These are phyloP conservation scores for Drosophila sordidapex DNA, from an alignment of 2,888 invertebrate species.

Conservation along the genomic window DNA sequence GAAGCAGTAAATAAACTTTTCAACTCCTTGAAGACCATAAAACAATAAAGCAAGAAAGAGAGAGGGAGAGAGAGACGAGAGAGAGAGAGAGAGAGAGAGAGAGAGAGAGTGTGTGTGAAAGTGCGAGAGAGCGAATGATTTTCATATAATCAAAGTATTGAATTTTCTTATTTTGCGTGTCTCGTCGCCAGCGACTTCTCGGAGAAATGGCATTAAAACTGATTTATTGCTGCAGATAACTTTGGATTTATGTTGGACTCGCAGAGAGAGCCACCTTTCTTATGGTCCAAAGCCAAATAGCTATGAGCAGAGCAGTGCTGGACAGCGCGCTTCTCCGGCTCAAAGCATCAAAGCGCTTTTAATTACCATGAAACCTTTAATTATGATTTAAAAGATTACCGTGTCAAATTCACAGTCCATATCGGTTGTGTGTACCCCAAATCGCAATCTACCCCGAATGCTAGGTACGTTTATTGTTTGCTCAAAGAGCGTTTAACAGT, in stretches of 20 bases:
- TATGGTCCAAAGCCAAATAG: constrained; percentile 7
- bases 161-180: constrained; percentile 17
- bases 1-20: constrained; percentile 28
- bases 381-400: constrained; percentile 73
- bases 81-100: too few species aligned
- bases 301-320: background rate
- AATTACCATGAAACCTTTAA: constrained; percentile 73
- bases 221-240: constrained; percentile 76
- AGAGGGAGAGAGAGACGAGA: background rate
- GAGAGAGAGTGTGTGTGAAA: background rate
- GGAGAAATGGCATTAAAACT: constrained; percentile 70
- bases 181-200: constrained; percentile 29
- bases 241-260: constrained; percentile 68
- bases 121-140: constrained; percentile 1
- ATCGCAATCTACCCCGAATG: background rate
- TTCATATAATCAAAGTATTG: constrained; percentile 45
- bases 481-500: constrained; percentile 24
- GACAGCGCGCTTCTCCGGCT: constrained; percentile 1
- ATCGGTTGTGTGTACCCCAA: background rate
- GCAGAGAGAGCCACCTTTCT: constrained; percentile 23
- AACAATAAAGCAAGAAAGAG: constrained; percentile 12
- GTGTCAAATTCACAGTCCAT: constrained; percentile 50
- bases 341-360: constrained; percentile 54
- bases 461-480: constrained; percentile 19
- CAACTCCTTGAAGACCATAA: constrained; percentile 35